Evolutionary conservation across 2,888 invertebrate genomes (phyloP), one percentile per base, ranked within the genome.

Genomic region (Prosopocoilus inquinatus): DNA sequence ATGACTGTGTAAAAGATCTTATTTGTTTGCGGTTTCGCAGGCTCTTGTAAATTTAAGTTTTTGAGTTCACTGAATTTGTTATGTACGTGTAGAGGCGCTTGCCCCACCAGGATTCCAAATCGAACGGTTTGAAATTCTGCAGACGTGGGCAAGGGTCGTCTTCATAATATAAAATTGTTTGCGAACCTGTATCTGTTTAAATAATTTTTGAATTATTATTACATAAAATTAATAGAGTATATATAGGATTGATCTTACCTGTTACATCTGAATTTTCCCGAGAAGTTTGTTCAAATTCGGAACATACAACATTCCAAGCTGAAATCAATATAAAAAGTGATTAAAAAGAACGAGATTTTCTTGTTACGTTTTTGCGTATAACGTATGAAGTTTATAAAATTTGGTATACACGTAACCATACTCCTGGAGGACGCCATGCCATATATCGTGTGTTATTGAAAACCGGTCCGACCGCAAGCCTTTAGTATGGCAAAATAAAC

Each of bases 21-120:
- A 38, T 34, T 34, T 33, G 3, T 12, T 7, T 50, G 15, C n/a
- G 28, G 36, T 9, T 7, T 9, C 13, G 9, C 2, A 32, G 12
- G 9, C 13, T n/a, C 13, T 11, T 12, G 35, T 15, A 3, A 13
- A 20, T 46, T 62, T 59, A 87, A 82, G 64, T 66, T 62, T 64
- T 63, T 20, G 60, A 58, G 53, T 69, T 71, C 28, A 67, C 67
- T 58, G 90, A 91, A 76, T 88, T 90, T 55, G 91, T 91, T 75
- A 92, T 89, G 75, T 90, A 91, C 69, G 91, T 89, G 79, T 89
- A 91, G 60, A 91, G 80, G 62, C 93, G 82, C 73, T 90, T 89
- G 59, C 92, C 92, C 92, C 93, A 94, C 90, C 92, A 94, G 35
- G 90, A 87, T 74, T 93, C 94, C 70, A 94, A 81, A 79, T 94